Evolutionary conservation across 1,140 invertebrate genomes (phyloP).

Genomic region (Halictus rubicundus): DNA sequence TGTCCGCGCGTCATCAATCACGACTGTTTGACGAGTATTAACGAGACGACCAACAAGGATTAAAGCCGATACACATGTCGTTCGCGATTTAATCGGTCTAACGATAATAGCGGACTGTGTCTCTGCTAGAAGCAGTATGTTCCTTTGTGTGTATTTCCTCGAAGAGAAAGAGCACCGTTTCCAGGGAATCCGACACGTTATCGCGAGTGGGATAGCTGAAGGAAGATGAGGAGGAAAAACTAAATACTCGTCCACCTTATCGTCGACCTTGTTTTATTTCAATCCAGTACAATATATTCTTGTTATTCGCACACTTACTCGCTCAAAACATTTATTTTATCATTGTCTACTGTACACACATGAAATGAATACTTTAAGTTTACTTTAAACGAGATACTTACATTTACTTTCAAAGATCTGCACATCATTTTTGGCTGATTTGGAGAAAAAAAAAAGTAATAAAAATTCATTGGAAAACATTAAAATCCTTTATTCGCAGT

Average conservation of each 20-base stretch:
- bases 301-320: too few species aligned
- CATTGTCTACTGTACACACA: too few species aligned
- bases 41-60: not conserved
- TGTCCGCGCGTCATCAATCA: not conserved
- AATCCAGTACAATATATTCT: too few species aligned
- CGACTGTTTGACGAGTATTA: conserved; percentile 19
- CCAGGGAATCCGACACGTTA: not conserved
- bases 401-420: too few species aligned
- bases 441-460: not conserved
- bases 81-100: not conserved
- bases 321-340: too few species aligned
- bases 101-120: not conserved
- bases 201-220: not conserved
- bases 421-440: too few species aligned
- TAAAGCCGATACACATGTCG: not conserved
- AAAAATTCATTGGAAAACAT: conserved; percentile 21
- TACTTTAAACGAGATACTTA: too few species aligned
- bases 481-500: conserved; percentile 35
- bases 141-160: not conserved
- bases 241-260: too few species aligned
- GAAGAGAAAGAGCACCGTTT: not conserved
- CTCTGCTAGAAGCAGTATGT: not conserved
- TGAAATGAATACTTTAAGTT: too few species aligned
- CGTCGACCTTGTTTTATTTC: too few species aligned
- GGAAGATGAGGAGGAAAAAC: not conserved